These are phyloP conservation scores for Agrilus cyanescens DNA, from an alignment of 2,888 invertebrate genomes.

Conservation along the genomic window DNA sequence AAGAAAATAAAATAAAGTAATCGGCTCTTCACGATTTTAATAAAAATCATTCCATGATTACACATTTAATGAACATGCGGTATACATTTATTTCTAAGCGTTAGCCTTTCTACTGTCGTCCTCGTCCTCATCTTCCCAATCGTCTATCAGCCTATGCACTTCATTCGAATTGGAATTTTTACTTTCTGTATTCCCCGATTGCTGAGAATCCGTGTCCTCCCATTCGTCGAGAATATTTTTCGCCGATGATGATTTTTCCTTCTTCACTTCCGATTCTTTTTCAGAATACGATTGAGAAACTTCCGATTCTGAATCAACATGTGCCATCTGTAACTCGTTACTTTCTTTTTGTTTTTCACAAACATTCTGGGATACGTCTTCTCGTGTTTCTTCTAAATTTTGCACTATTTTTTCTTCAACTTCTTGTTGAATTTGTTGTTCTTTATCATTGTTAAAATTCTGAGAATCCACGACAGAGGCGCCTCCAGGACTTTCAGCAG, in stretches of 20 bases:
- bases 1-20: not conserved
- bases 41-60: no score
- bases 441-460: constrained; percentile 31
- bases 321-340: constrained; percentile 8
- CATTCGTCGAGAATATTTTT: constrained; percentile 33
- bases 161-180: constrained; percentile 21
- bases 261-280: constrained; percentile 6
- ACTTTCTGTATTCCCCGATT: constrained; percentile 26
- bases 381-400: constrained; percentile 3
- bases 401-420: constrained; percentile 1
- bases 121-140: constrained; percentile 36
- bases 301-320: not conserved
- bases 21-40: not conserved
- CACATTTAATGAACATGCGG: no score
- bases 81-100: no score
- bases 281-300: not conserved
- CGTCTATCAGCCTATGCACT: constrained; percentile 34
- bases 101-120: constrained; percentile 16
- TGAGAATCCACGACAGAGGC: constrained; percentile 17
- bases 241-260: constrained; percentile 12
- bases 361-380: not conserved
- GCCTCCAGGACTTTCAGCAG: not conserved
- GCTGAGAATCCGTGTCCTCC: constrained; percentile 36
- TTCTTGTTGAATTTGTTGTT: constrained; percentile 18
- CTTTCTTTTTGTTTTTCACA: constrained; percentile 22